A percentile compares a stretch with the other conserved stretches of the same genome.
phyloP scores from a whole-genome alignment of 2,888 invertebrate species.

The Oxycera nigricornis region DNA sequence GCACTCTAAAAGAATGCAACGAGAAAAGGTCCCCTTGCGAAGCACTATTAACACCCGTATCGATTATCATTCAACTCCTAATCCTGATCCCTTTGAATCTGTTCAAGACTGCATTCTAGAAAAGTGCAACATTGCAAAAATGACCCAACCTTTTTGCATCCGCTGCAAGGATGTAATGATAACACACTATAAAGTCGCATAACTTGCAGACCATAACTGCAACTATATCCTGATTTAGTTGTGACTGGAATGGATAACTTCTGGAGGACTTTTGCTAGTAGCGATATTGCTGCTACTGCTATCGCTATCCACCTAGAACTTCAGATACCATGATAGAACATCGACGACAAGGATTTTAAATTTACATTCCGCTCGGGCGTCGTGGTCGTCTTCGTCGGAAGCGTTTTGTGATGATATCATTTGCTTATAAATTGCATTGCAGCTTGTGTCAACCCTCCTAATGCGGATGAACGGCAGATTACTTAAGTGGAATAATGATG shows the following conservation, averaged over 20 bases:
- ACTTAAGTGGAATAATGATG: slow-evolving; percentile 31
- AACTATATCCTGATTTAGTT: slow-evolving; percentile 22
- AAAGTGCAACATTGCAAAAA: background rate
- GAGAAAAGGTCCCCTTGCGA: background rate
- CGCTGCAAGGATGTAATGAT: background rate
- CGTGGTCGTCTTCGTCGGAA: no score
- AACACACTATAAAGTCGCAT: slow-evolving; percentile 5
- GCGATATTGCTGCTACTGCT: background rate
- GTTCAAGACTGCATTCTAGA: background rate
- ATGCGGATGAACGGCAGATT: slow-evolving; percentile 35
- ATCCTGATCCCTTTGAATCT: background rate
- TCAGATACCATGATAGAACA: background rate
- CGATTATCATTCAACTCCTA: background rate
- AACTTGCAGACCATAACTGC: slow-evolving; percentile 16
- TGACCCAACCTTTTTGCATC: background rate
- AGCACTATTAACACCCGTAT: background rate
- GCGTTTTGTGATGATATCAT: slow-evolving; percentile 25
- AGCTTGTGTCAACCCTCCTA: slow-evolving; percentile 15
- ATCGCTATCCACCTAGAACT: background rate
- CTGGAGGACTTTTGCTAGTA: no score
- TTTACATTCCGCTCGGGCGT: background rate
- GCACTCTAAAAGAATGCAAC: no score
- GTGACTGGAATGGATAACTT: background rate
- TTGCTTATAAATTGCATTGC: slow-evolving; percentile 38
- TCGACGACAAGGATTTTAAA: background rate